Evolutionary conservation across 2,888 invertebrate genomes (phyloP).

Genomic region (Lasioglossum pauxillum): DNA sequence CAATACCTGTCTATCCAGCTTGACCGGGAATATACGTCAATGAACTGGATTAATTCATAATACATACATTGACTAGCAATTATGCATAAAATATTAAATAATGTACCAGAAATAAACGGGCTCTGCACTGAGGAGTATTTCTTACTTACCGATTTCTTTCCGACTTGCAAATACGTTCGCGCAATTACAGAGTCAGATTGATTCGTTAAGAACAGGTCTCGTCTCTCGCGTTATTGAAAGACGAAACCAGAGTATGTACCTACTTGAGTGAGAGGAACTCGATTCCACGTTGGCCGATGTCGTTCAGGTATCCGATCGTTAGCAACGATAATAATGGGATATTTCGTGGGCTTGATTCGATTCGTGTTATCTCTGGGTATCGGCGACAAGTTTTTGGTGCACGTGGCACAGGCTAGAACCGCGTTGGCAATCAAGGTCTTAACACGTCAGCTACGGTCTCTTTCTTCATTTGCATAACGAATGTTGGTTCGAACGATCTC

Average conservation of each 20-base stretch:
- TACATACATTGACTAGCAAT: not conserved
- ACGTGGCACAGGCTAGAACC: conserved; percentile 64
- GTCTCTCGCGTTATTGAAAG: not conserved
- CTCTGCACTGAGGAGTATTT: not conserved
- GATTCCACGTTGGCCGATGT: not conserved
- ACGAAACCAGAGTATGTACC: not conserved
- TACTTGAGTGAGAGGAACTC: not conserved
- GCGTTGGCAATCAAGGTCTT: conserved; percentile 41
- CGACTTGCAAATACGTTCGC: not conserved
- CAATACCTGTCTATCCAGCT: not conserved
- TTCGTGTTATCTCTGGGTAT: conserved; percentile 49
- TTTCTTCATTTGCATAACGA: conserved; percentile 57
- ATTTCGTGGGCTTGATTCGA: conserved; percentile 25
- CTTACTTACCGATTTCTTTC: not conserved
- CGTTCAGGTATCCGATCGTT: conserved; percentile 41
- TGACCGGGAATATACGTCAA: not conserved
- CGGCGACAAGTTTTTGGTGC: conserved; percentile 36
- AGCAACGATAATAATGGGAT: conserved; percentile 48
- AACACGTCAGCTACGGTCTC: conserved; percentile 43
- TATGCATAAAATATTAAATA: not conserved
- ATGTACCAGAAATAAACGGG: not conserved
- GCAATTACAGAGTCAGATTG: not conserved
- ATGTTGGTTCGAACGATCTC: conserved; percentile 29
- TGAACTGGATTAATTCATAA: not conserved
- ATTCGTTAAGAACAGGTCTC: not conserved